Evolutionary conservation across 2,113 vertebrate genomes (phyloP).

Genomic region (Trematocara stigmaticum): DNA sequence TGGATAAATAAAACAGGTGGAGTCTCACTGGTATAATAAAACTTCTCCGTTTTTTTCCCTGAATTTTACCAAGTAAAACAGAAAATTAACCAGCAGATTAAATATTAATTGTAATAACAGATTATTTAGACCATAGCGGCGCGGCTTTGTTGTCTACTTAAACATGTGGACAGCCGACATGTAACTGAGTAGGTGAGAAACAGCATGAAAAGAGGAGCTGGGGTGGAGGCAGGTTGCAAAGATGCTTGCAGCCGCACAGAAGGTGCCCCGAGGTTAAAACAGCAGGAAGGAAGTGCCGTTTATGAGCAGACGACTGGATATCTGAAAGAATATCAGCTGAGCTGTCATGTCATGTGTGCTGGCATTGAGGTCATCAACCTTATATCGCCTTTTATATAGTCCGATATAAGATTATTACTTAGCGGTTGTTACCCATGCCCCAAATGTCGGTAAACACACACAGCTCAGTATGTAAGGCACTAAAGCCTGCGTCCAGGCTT

Average conservation of each 20-base stretch:
- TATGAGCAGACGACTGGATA: not conserved
- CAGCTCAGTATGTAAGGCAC: not conserved
- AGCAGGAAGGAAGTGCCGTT: too few species aligned
- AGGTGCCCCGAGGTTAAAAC: not conserved
- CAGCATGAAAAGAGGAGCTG: not conserved
- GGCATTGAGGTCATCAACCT: not conserved
- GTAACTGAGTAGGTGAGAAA: not conserved
- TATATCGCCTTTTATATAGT: not conserved
- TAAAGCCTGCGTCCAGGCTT: not conserved
- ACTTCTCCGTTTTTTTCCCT: accelerated
- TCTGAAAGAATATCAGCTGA: not conserved
- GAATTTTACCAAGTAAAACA: not conserved
- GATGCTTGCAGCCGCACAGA: not conserved
- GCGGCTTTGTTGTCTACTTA: not conserved
- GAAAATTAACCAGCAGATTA: not conserved
- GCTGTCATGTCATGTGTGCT: not conserved
- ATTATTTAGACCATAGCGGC: not conserved
- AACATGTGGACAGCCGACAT: accelerated
- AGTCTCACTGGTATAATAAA: not conserved
- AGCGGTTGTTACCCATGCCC: not conserved
- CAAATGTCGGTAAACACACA: not conserved
- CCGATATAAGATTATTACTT: not conserved
- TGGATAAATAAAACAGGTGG: not conserved
- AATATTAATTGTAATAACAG: not conserved
- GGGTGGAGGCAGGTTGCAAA: not conserved